Percentiles rank a stretch among this genome's conserved stretches.
Evolutionary conservation across 2,797 vertebrate genomes (phyloP).

Genomic region (Amblyraja radiata): DNA sequence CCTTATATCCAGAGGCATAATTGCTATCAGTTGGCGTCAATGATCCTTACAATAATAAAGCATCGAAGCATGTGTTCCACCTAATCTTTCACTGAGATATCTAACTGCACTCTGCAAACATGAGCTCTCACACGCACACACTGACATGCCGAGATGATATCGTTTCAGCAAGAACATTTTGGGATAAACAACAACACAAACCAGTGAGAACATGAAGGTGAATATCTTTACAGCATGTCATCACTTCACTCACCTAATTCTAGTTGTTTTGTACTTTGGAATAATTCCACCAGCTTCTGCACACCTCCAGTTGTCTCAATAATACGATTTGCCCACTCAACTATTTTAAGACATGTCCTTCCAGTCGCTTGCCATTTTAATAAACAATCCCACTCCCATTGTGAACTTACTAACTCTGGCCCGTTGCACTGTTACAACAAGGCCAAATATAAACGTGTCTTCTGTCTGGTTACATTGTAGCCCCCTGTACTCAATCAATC

Average conservation of each 20-base stretch:
- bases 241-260: background rate
- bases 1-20: background rate
- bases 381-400: too few species aligned
- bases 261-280: background rate
- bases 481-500: too few species aligned
- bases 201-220: background rate
- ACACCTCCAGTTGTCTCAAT: background rate
- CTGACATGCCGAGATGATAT: background rate
- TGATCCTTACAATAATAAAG: constrained; percentile 17
- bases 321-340: background rate
- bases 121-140: constrained; percentile 18
- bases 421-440: too few species aligned
- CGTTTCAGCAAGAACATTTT: background rate
- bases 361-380: too few species aligned
- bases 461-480: too few species aligned
- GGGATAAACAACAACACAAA: background rate
- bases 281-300: background rate
- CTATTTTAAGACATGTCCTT: too few species aligned
- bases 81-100: background rate
- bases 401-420: too few species aligned
- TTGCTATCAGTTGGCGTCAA: constrained; percentile 5
- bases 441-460: too few species aligned
- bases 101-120: constrained; percentile 4
- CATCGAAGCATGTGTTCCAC: background rate
- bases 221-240: background rate